phyloP scores from a whole-genome alignment of 2,113 vertebrate genomes.

The Pan paniscus region DNA sequence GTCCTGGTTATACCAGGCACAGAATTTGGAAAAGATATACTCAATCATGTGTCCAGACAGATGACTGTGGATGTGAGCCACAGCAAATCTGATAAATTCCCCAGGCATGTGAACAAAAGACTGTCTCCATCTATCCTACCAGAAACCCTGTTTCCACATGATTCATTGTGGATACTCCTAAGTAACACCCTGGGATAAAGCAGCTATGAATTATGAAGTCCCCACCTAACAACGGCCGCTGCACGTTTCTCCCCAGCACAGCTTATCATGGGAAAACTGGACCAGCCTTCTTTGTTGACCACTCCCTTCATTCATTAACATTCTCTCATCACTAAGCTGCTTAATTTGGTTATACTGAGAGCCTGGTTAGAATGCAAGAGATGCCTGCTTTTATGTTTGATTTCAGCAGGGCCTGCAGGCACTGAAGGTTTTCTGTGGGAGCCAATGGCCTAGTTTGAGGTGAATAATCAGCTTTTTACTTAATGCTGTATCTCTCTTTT shows the following conservation, averaged over 20 bases:
- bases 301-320: neutral
- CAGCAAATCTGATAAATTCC: neutral
- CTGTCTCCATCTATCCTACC: fast-evolving
- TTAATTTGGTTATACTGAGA: neutral
- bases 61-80: neutral
- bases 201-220: neutral
- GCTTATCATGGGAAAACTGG: neutral
- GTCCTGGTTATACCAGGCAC: neutral
- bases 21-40: neutral
- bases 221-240: neutral
- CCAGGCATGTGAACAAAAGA: neutral
- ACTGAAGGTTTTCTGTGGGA: slow-evolving; percentile 53
- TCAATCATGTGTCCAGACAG: neutral
- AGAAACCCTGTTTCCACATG: neutral
- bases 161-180: neutral
- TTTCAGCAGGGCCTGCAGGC: slow-evolving; percentile 24
- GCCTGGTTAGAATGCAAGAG: slow-evolving; percentile 23
- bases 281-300: neutral
- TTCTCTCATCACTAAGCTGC: neutral
- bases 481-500: slow-evolving; percentile 52
- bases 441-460: slow-evolving; percentile 53
- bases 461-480: slow-evolving; percentile 75
- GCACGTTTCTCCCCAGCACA: neutral
- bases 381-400: neutral
- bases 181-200: neutral